phyloP scores from a whole-genome alignment of 2,888 invertebrate genomes.

The Beris morrisii region DNA sequence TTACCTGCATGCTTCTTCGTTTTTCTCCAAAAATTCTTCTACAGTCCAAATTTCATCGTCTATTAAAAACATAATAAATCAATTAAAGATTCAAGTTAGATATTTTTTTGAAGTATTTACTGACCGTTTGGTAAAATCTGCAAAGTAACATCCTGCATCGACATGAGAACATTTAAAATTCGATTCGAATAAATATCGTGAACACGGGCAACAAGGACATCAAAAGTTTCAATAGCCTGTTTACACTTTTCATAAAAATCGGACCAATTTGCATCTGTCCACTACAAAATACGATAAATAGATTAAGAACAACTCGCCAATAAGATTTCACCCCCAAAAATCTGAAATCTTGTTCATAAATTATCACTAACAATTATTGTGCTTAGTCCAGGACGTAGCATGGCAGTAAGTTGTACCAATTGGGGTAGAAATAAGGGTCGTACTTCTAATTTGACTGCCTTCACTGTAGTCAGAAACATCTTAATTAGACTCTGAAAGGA shows the following conservation, averaged over 20 bases:
- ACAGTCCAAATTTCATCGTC: slow-evolving; percentile 73
- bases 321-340: background rate
- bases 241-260: slow-evolving; percentile 75
- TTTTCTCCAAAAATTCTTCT: slow-evolving; percentile 81
- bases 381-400: slow-evolving; percentile 79
- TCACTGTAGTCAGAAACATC: slow-evolving; percentile 72
- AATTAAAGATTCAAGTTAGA: background rate
- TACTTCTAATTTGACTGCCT: slow-evolving; percentile 81
- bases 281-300: slow-evolving; percentile 53
- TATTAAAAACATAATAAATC: background rate
- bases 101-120: background rate
- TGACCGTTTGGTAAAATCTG: slow-evolving; percentile 73
- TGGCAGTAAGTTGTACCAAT: slow-evolving; percentile 77
- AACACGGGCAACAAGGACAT: slow-evolving; percentile 72
- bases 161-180: slow-evolving; percentile 81
- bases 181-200: slow-evolving; percentile 90
- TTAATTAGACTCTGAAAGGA: slow-evolving; percentile 70
- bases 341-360: background rate
- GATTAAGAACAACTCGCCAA: too few species aligned
- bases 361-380: slow-evolving; percentile 59
- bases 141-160: slow-evolving; percentile 84
- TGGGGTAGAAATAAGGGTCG: slow-evolving; percentile 89
- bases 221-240: slow-evolving; percentile 78
- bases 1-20: slow-evolving; percentile 75
- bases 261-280: slow-evolving; percentile 85